Evolutionary conservation across 2,888 invertebrate genomes (phyloP).

Genomic region (Megastigmus dorsalis): DNA sequence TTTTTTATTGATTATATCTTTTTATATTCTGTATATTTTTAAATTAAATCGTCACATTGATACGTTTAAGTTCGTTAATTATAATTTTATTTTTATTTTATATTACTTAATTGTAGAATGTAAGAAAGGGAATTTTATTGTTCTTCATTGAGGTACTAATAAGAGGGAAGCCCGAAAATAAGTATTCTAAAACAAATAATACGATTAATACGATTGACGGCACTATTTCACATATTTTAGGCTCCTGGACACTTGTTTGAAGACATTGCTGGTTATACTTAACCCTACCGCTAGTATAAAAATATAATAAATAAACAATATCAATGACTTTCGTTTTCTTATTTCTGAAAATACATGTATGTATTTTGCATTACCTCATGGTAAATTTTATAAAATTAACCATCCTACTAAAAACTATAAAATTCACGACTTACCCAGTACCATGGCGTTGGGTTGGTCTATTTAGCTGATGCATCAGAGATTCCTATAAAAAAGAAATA

Average conservation of each 20-base stretch:
- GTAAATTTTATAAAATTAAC: slow-evolving; percentile 6
- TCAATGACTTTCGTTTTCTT: slow-evolving; percentile 53
- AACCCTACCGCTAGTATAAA: slow-evolving; percentile 53
- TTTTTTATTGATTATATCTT: not conserved
- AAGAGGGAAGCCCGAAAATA: slow-evolving; percentile 31
- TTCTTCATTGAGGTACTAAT: slow-evolving; percentile 11
- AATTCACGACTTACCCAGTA: slow-evolving; percentile 68
- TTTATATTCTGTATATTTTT: slow-evolving; percentile 3
- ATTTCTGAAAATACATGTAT: slow-evolving; percentile 50
- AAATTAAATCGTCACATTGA: slow-evolving; percentile 3
- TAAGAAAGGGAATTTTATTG: slow-evolving; percentile 21
- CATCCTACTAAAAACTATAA: not conserved
- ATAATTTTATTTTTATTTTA: not conserved
- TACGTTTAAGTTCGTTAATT: slow-evolving; percentile 14
- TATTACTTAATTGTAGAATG: slow-evolving; percentile 17
- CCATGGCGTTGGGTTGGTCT: slow-evolving; percentile 70
- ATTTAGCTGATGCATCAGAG: slow-evolving; percentile 67
- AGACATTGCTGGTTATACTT: slow-evolving; percentile 34
- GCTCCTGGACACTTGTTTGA: slow-evolving; percentile 38
- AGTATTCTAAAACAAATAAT: slow-evolving; percentile 44
- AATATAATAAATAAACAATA: slow-evolving; percentile 56
- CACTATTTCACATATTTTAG: slow-evolving; percentile 14
- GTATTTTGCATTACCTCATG: slow-evolving; percentile 30
- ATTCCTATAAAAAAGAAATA: slow-evolving; percentile 61
- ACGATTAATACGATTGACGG: slow-evolving; percentile 23